Evolutionary conservation across 2,888 invertebrate genomes (phyloP), one percentile per base, ranked within the genome.

Genomic region (Hypomecis punctinalis): DNA sequence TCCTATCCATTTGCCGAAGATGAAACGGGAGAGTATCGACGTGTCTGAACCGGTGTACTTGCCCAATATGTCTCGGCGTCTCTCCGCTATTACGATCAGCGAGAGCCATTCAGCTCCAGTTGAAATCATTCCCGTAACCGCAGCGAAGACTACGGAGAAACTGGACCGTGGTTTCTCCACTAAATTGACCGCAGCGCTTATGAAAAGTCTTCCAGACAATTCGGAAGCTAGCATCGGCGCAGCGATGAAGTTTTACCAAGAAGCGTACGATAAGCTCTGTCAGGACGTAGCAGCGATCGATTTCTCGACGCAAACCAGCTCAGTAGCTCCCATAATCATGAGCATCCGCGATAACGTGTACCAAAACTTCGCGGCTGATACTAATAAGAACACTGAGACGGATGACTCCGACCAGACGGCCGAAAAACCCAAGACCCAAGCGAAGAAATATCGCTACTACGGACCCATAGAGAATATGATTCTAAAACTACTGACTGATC

Each of bases 291-390:
- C 79, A 0, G 51, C 58, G 11, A 82, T 89, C 0, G 93, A 93
- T 56, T 93, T 93, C 68, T 82, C 89, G 0, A 72, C 83, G 0
- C 87, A 89, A 60, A 88, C 90, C 0, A 86, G 88, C 59, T 85
- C 92, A 0, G 93, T 93, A 0, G 93, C 93, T 6, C 93, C 93
- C 0, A 92, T 93, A 0, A 92, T 93, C 2, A 92, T 93, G 93
- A 92, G 92, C 61, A 93, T 93, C 39, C 89, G 91, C 37, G 93
- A 93, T 65, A 93, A 93, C 48, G 93, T 93, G 0, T 92, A 93
- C 63, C 92, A 93, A 65, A 92, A 92, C 60, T 92, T 92, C 63
- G 79, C 90, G 0, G 81, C 83, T 0, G 93, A 93, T 45, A 83
- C 90, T 0, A 92, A 91, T 54, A 93, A 90, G 70, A 92, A 85